Conservation (phyloP, 2,113 vertebrate species). For the Ameiurus melas region DNA sequence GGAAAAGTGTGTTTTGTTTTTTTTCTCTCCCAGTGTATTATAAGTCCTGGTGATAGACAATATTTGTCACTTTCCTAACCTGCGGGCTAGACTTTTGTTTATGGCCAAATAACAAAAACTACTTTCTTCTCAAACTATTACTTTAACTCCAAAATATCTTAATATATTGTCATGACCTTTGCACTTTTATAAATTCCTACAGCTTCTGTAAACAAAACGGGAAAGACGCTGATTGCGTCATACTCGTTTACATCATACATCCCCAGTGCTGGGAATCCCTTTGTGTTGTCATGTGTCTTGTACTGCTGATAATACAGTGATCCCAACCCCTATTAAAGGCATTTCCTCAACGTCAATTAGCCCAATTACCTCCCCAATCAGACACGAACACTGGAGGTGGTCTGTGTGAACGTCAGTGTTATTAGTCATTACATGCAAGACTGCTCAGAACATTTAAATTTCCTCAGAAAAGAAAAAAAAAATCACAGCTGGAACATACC, state of each 20-base stretch:
- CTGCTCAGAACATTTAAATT: constrained; percentile 8
- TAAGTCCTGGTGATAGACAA: background rate
- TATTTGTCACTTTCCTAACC: background rate
- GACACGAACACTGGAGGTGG: constrained; percentile 10
- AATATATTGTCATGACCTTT: background rate
- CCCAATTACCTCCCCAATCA: constrained; percentile 18
- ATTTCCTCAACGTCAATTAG: constrained; percentile 23
- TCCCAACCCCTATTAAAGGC: background rate
- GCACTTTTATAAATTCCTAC: background rate
- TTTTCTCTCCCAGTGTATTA: background rate
- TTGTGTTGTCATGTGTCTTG: too few species aligned
- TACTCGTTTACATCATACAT: background rate
- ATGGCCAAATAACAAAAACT: background rate
- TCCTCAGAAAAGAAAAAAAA: background rate
- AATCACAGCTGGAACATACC: constrained; percentile 12
- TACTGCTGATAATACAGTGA: background rate
- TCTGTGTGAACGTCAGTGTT: constrained; percentile 21
- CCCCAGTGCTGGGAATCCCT: background rate
- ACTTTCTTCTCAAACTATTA: background rate
- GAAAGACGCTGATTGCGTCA: background rate
- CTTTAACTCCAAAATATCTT: background rate
- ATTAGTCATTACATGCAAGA: constrained; percentile 30
- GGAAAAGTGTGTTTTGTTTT: background rate
- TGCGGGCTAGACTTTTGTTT: background rate
- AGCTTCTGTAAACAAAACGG: too few species aligned